Base-by-base conservation (phyloP, 2,113 vertebrate genomes). In the Pomatorhinus ruficollis region DNA sequence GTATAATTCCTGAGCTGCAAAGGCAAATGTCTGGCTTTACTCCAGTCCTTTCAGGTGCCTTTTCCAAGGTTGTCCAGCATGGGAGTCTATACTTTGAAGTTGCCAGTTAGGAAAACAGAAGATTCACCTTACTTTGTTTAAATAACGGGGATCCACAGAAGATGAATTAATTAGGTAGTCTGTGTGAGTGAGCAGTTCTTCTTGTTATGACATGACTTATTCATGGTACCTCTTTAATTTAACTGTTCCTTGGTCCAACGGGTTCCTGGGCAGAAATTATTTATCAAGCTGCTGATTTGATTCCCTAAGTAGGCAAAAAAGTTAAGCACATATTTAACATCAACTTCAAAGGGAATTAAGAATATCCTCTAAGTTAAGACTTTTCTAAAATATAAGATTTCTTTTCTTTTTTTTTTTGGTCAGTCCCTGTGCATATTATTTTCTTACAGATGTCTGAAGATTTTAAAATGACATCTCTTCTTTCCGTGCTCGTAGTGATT, bases 311-410 rank as follows among this genome's bases (percentile, higher is more conserved):
- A 72, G 77, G 53, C 53, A 94, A 53, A 47, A 47, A 92, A 65
- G 87, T 95, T 91, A 96, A 95, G 57, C 45, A 94, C 21, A 15
- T 89, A 87, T 80, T 95, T 93, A 91, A 89, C 56, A 56, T 84
- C 25, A 52, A 1, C 77, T 91, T 91, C 70, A 93, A 89, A 89
- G 69, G 61, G 80, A 92, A 89, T 91, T 87, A 82, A 87, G 37
- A 89, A 61, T 81, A 74, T 75, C 37, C 56, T 64, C 63, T 45
- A 65, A 64, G 28, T 65, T 89, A 75, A 88, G 70, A 42, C 47
- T 87, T 91, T 42, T 83, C 52, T 64, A 21, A 87, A 78, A 54
- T 15, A 45, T 15, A 68, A 57, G 15, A 14, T 24, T 64, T 53
- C 11, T 66, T 37, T 24, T 40, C 23, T 47, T 40, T 47, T 47